Percentiles rank a stretch among this genome's conserved stretches.
phyloP scores from a whole-genome alignment of 2,113 vertebrate species.

The Sturnira hondurensis region DNA sequence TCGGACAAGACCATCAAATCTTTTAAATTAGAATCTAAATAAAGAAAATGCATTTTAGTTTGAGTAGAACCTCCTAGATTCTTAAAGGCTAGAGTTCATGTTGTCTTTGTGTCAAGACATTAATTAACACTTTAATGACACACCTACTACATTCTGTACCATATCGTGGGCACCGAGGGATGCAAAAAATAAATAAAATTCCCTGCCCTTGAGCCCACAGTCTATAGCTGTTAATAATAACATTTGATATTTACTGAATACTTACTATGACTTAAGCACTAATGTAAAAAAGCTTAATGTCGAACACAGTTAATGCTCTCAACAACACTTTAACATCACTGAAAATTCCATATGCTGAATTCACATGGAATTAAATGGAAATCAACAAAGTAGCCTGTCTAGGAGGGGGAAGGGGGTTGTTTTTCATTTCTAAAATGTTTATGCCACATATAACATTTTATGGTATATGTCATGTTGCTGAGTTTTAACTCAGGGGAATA shows the following conservation, averaged over 20 bases:
- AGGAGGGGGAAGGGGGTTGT: neutral
- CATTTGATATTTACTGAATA: constrained; percentile 6
- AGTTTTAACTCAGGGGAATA: constrained; percentile 10
- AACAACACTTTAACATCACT: neutral
- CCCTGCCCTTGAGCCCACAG: neutral
- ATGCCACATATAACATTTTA: constrained; percentile 6
- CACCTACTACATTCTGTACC: neutral
- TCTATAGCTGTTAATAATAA: neutral
- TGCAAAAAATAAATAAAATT: neutral
- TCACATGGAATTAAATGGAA: constrained; percentile 16
- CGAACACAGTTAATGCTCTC: neutral
- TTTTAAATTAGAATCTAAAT: neutral
- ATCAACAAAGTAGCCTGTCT: neutral
- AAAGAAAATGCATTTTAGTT: neutral
- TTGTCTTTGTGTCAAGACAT: neutral
- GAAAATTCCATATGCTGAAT: constrained; percentile 15
- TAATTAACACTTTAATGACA: neutral
- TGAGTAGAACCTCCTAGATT: neutral
- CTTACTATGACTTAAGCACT: neutral
- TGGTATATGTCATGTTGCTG: neutral
- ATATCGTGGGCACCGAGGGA: neutral
- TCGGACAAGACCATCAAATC: neutral
- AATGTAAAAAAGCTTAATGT: constrained; percentile 13
- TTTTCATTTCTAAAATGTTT: constrained; percentile 45
- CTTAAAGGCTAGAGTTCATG: neutral